Conservation (phyloP, 2,113 vertebrate species). For the Petaurus breviceps region DNA sequence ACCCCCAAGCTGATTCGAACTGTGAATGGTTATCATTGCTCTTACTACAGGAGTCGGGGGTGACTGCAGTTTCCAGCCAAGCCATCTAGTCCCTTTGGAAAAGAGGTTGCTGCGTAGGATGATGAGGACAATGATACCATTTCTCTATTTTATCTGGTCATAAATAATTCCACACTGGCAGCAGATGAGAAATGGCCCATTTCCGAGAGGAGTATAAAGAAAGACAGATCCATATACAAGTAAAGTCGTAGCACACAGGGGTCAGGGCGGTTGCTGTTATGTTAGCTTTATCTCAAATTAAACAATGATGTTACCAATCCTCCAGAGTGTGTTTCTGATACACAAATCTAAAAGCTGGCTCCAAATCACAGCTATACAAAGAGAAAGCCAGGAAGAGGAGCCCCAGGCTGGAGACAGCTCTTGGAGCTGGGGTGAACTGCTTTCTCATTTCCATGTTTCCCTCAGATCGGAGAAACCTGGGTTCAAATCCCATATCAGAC, state of each 20-base stretch:
- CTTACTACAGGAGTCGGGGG: neutral
- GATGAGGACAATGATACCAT: neutral
- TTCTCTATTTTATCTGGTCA: neutral
- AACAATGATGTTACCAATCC: neutral
- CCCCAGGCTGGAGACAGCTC: neutral
- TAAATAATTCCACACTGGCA: neutral
- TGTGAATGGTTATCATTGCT: neutral
- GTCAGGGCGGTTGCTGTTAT: neutral
- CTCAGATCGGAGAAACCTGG: neutral
- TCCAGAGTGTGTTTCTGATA: conserved; percentile 33
- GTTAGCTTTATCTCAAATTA: neutral
- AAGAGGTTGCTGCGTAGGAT: neutral
- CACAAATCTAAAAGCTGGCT: conserved; percentile 1
- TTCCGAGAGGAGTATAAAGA: neutral
- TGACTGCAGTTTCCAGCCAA: neutral
- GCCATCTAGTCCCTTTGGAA: neutral
- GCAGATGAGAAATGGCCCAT: neutral
- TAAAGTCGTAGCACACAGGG: neutral
- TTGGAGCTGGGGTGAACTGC: neutral
- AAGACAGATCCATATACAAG: neutral
- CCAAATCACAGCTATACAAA: neutral
- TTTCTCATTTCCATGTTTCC: neutral
- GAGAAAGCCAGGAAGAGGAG: neutral
- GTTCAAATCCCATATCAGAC: neutral
- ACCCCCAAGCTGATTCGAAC: neutral